Evolutionary conservation across 2,797 vertebrate genomes (phyloP), one percentile per base, ranked within the genome.

Genomic region (Meriones psammophilus): DNA sequence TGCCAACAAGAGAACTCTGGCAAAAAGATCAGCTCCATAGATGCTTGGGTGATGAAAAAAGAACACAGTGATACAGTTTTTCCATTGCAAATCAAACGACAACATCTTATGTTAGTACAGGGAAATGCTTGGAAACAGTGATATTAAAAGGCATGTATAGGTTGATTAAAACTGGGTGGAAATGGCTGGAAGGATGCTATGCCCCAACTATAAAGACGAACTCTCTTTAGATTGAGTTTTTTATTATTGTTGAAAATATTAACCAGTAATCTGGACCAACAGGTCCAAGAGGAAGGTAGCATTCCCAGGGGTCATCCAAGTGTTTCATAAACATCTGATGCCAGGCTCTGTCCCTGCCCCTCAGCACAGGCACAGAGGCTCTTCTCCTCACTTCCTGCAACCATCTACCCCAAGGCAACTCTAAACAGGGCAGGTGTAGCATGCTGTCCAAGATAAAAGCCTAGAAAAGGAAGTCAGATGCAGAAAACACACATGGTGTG

Each of bases 41-140:
- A 98, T 97, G 97, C 97, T 97, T 78, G 97, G 98, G 93, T 95
- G 98, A 97, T 97, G 97, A 97, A 97, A 97, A 92, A 96, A 50
- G 56, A 97, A 95, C 97, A 94, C 77, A 91, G 94, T 97, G 98
- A 98, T 98, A 97, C 97, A 95, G 94, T 98, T 98, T 98, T 98
- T 98, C 98, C 98, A 98, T 97, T 98, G 98, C 98, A 97, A 98
- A 97, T 97, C 97, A 96, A 89, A 95, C 80, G 97, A 97, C 93
- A 92, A 13, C 33, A 96, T 95, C 96, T 95, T 33, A 15, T 60
- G 71, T 94, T 92, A 28, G 68, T 46, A 28, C 71, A 88, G 69
- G 96, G 95, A 93, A 96, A 95, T 92, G 88, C 88, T 95, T 71
- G 39, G 39, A 83, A 76, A 89, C 80, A 20, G 33, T 30, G 58